Conservation (phyloP, 1,140 invertebrate species). For the Lanistes nyassanus region DNA sequence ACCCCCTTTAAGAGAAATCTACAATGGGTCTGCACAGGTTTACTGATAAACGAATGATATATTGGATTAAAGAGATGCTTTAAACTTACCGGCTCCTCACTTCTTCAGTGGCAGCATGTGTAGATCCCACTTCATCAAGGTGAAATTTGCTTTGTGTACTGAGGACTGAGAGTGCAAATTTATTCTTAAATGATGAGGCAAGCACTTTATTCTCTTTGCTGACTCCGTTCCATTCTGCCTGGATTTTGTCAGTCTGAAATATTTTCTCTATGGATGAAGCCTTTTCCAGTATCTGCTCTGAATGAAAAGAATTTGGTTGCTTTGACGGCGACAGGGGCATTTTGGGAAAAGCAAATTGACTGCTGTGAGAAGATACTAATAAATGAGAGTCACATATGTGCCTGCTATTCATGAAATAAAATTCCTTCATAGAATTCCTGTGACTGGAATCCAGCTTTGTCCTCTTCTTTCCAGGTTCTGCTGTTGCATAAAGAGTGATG, state of each 20-base stretch:
- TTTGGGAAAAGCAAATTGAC: background rate
- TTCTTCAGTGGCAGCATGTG: slow-evolving; percentile 10
- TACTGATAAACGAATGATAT: too few relatives aligned
- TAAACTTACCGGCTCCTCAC: slow-evolving; percentile 33
- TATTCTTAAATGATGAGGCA: slow-evolving; percentile 8
- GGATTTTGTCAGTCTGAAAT: background rate
- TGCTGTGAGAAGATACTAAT: background rate
- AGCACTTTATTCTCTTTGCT: slow-evolving; percentile 6
- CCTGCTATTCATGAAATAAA: too few relatives aligned
- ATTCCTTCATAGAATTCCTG: background rate
- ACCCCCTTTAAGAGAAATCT: too few relatives aligned
- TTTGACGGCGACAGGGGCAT: background rate
- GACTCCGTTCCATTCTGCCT: background rate
- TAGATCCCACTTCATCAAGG: slow-evolving; percentile 13
- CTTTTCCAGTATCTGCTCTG: background rate
- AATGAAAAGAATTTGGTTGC: background rate
- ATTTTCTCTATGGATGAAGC: background rate
- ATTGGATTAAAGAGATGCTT: too few relatives aligned
- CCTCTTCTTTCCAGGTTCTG: background rate
- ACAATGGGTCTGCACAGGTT: too few relatives aligned
- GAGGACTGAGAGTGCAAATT: slow-evolving; percentile 24
- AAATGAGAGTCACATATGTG: background rate
- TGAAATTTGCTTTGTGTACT: slow-evolving; percentile 21
- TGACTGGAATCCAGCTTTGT: background rate
- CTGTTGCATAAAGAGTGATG: slow-evolving; percentile 1